These are phyloP conservation scores for Lysandra bellargus DNA, from an alignment of 2,888 invertebrate species.

Conservation along the genomic window DNA sequence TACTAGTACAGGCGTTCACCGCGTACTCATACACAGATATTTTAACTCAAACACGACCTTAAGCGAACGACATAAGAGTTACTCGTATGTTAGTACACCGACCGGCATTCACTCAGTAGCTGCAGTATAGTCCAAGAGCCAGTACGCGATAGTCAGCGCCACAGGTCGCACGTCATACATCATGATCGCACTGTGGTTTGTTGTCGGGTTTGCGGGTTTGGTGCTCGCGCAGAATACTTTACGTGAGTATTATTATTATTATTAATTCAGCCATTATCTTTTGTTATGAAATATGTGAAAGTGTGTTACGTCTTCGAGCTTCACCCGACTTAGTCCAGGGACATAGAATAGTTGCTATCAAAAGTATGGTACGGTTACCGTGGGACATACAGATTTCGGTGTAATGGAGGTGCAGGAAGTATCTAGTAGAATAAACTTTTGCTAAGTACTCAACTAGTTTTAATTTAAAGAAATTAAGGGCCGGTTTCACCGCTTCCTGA, in stretches of 20 bases:
- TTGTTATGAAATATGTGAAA: no score
- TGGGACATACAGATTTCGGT: no score
- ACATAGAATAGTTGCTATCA: background rate
- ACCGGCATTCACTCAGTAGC: no score
- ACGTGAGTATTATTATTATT: background rate
- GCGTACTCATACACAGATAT: background rate
- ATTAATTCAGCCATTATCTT: no score
- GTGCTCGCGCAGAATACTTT: slow-evolving; percentile 21
- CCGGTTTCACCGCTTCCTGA: no score
- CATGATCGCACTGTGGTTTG: background rate
- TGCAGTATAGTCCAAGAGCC: background rate
- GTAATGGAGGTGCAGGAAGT: no score
- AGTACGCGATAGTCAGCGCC: background rate
- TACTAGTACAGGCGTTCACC: no score
- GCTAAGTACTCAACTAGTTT: background rate
- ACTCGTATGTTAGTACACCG: background rate
- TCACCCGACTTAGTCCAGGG: no score
- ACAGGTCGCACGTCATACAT: background rate
- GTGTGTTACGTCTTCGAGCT: no score
- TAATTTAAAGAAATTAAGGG: background rate
- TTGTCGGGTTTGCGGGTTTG: background rate
- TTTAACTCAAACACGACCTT: background rate
- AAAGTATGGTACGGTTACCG: no score
- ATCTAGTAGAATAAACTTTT: background rate
- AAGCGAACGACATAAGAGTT: background rate